phyloP scores from a whole-genome alignment of 64 coral and sea anemone species.

The Montipora sp. region DNA sequence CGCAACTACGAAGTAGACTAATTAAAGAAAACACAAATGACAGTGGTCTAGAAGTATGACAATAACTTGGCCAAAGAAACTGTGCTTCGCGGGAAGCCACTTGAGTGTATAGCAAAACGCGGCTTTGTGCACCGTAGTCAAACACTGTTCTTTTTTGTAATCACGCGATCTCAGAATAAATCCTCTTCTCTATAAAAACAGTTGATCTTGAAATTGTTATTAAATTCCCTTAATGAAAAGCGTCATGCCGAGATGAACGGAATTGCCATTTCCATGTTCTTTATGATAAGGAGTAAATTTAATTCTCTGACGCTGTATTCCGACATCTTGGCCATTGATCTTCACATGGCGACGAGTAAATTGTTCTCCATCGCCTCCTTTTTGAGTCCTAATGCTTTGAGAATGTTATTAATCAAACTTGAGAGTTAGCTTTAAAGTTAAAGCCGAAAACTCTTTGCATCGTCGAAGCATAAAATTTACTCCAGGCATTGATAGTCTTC shows the following conservation, averaged over 20 bases:
- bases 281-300: slow-evolving; percentile 1
- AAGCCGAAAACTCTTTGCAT: background rate
- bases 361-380: background rate
- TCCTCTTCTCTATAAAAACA: background rate
- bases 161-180: slow-evolving; percentile 11
- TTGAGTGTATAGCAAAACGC: too few relatives aligned
- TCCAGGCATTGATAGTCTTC: slow-evolving; percentile 92
- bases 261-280: background rate
- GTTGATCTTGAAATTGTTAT: background rate
- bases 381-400: background rate
- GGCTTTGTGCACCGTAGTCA: too few relatives aligned
- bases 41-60: background rate
- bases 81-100: too few relatives aligned
- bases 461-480: slow-evolving; percentile 53
- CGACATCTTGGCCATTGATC: too few relatives aligned
- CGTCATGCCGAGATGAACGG: slow-evolving; percentile 13
- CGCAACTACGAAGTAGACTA: background rate
- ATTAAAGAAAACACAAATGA: background rate
- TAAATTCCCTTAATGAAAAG: background rate
- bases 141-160: too few relatives aligned
- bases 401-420: background rate
- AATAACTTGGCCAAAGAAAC: too few relatives aligned
- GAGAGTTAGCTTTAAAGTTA: background rate
- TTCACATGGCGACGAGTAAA: background rate
- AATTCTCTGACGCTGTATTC: background rate